A percentile compares a stretch with the other conserved stretches of the same genome.
Evolutionary conservation across 1,140 invertebrate genomes (phyloP).

Genomic region (Drosophila fuyamai): DNA sequence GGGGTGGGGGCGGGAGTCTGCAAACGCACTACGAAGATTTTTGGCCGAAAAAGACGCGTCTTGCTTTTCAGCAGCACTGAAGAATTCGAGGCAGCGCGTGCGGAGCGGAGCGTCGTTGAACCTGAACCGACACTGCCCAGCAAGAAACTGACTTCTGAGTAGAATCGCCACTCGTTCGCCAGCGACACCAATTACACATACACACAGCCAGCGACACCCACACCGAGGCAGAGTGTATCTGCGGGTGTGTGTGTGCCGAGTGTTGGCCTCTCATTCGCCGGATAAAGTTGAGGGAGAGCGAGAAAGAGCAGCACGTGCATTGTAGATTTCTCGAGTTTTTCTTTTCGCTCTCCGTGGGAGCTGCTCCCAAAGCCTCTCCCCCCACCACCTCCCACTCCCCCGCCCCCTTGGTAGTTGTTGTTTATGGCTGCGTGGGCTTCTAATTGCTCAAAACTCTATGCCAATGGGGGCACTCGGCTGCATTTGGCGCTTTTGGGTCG

Average conservation of each 20-base stretch:
- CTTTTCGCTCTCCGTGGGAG: slow-evolving; percentile 36
- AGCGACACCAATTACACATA: slow-evolving; percentile 13
- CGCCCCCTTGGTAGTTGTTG: slow-evolving; percentile 52
- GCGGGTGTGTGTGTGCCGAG: slow-evolving; percentile 22
- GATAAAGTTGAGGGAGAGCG: slow-evolving; percentile 59
- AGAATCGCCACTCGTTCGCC: slow-evolving; percentile 55
- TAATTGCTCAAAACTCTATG: slow-evolving; percentile 83
- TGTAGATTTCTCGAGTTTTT: slow-evolving; percentile 31
- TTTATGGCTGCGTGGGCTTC: slow-evolving; percentile 84
- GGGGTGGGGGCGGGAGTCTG: slow-evolving; percentile 1
- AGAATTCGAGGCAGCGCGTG: slow-evolving; percentile 65
- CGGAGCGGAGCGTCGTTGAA: slow-evolving; percentile 78
- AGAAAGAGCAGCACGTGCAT: slow-evolving; percentile 65
- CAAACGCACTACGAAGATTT: slow-evolving; percentile 21
- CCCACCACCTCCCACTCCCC: slow-evolving; percentile 18
- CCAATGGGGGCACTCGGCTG: slow-evolving; percentile 81
- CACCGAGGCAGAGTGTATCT: slow-evolving; percentile 47
- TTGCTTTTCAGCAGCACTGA: slow-evolving; percentile 26
- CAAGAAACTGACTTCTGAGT: slow-evolving; percentile 82
- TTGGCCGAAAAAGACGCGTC: slow-evolving; percentile 30
- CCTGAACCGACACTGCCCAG: slow-evolving; percentile 83
- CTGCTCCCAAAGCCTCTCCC: slow-evolving; percentile 32
- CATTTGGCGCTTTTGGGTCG: slow-evolving; percentile 58
- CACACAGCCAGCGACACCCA: slow-evolving; percentile 16
- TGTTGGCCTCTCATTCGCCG: slow-evolving; percentile 77